Conservation (phyloP, 92 coral and sea anemone genomes). For the Desmophyllum pertusum region DNA sequence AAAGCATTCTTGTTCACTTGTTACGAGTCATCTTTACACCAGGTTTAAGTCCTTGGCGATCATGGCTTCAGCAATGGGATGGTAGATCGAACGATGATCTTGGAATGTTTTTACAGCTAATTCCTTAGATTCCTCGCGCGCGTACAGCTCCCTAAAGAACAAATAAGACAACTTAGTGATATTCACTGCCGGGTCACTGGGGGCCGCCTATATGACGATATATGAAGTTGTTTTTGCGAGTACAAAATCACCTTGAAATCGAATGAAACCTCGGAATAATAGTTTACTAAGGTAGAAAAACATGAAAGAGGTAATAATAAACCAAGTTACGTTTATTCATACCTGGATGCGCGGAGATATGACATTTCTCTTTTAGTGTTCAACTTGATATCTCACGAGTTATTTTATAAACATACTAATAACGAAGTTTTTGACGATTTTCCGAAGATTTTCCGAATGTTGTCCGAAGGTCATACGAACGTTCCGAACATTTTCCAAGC, state of each 20-base stretch:
- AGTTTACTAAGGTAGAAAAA: too few relatives aligned
- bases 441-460: too few relatives aligned
- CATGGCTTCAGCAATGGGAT: constrained; percentile 76
- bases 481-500: too few relatives aligned
- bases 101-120: constrained; percentile 76
- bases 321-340: too few relatives aligned
- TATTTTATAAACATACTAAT: too few relatives aligned
- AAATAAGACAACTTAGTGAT: neutral
- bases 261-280: too few relatives aligned
- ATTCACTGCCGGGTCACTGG: neutral
- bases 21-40: constrained; percentile 16
- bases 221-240: neutral
- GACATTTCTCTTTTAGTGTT: too few relatives aligned
- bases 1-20: neutral
- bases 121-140: constrained; percentile 71
- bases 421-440: too few relatives aligned
- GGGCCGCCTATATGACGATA: neutral
- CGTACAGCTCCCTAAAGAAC: constrained; percentile 71
- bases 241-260: neutral
- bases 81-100: constrained; percentile 65
- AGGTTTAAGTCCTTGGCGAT: constrained; percentile 76
- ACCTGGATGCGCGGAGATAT: too few relatives aligned
- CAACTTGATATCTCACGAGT: too few relatives aligned
- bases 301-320: too few relatives aligned
- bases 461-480: too few relatives aligned